Percentiles rank a stretch among this genome's conserved stretches.
phyloP scores from a whole-genome alignment of 2,888 invertebrate species.

The Nymphalis c-album region DNA sequence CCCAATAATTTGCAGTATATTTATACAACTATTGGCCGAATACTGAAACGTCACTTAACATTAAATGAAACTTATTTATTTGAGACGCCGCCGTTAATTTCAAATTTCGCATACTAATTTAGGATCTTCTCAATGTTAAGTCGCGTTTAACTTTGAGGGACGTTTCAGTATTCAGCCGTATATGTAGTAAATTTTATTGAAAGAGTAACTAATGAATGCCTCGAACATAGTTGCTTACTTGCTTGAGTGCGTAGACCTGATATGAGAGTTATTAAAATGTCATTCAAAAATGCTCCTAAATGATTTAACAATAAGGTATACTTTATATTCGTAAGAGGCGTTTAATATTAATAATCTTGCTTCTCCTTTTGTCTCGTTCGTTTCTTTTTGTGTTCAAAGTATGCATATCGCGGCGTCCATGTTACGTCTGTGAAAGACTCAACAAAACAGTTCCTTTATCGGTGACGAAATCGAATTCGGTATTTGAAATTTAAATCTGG shows the following conservation, averaged over 20 bases:
- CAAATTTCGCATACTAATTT: too few relatives aligned
- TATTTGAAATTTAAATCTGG: slow-evolving; percentile 39
- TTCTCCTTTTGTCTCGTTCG: not conserved
- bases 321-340: not conserved
- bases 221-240: too few relatives aligned
- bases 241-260: too few relatives aligned
- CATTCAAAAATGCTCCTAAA: not conserved
- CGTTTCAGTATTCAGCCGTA: too few relatives aligned
- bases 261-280: too few relatives aligned
- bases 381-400: not conserved
- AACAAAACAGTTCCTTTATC: slow-evolving; percentile 29
- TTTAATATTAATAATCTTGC: not conserved
- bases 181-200: not conserved
- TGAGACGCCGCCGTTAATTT: too few relatives aligned
- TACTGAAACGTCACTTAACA: too few relatives aligned
- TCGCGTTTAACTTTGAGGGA: too few relatives aligned
- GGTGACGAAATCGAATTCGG: slow-evolving; percentile 36
- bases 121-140: too few relatives aligned
- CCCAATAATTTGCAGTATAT: not conserved
- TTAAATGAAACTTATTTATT: too few relatives aligned
- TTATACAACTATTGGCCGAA: too few relatives aligned
- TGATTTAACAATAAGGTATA: not conserved
- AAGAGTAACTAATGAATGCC: too few relatives aligned
- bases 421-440: slow-evolving; percentile 6
- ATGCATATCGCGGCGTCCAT: not conserved